Percentiles rank a stretch among this genome's conserved stretches.
Evolutionary conservation across 2,113 vertebrate genomes (phyloP).

Genomic region (Plotosus lineatus): DNA sequence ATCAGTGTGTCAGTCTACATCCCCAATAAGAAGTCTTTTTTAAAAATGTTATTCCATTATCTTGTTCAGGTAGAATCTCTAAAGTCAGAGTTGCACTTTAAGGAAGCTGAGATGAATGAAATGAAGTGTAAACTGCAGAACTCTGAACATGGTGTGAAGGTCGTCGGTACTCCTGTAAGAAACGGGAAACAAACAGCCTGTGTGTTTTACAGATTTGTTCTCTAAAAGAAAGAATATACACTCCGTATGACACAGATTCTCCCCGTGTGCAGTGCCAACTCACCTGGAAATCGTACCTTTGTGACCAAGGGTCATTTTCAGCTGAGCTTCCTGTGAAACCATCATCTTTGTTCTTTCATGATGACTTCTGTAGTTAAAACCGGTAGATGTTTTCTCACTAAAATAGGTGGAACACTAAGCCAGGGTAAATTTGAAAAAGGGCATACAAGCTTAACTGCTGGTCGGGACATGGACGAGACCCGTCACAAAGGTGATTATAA

Average conservation of each 20-base stretch:
- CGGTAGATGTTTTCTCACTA: not conserved
- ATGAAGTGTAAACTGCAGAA: conserved; percentile 82
- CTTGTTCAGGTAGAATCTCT: conserved; percentile 82
- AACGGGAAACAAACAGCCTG: conserved; percentile 70
- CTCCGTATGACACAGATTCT: not conserved
- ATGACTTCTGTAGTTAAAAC: not conserved
- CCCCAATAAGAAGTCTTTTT: not conserved
- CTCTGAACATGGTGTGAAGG: conserved; percentile 73
- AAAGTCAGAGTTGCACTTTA: conserved; percentile 91
- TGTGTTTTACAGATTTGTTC: not conserved
- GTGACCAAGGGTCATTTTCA: conserved; percentile 85
- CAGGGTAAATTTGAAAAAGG: not conserved
- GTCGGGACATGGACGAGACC: conserved; percentile 42
- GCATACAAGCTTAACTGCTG: conserved; percentile 51
- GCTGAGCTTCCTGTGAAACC: conserved; percentile 64
- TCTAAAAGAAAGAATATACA: not conserved
- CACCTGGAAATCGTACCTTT: conserved; percentile 75
- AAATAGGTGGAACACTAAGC: conserved; percentile 27
- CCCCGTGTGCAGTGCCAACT: conserved; percentile 27
- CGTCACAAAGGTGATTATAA: conserved; percentile 57
- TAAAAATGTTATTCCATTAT: not conserved
- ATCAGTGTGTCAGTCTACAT: not conserved
- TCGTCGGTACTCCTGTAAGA: conserved; percentile 52
- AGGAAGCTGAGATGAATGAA: conserved; percentile 94
- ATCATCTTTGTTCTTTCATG: conserved; percentile 1